Evolutionary conservation across 2,113 vertebrate genomes (phyloP).

Genomic region (Panthera leo): DNA sequence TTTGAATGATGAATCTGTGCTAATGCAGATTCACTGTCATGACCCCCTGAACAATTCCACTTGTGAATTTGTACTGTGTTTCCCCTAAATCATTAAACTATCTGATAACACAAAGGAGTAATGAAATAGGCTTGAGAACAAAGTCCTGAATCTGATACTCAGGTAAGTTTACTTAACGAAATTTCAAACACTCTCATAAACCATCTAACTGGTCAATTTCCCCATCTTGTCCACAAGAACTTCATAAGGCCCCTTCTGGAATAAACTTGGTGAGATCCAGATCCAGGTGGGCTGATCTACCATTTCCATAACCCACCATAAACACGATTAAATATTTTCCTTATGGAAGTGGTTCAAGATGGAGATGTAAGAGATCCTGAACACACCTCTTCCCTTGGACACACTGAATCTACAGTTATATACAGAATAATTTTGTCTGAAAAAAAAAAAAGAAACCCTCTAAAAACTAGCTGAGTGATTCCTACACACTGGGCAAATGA

Average conservation of each 20-base stretch:
- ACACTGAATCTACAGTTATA: neutral
- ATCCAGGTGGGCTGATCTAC: neutral
- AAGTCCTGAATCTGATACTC: neutral
- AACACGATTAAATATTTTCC: neutral
- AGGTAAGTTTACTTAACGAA: neutral
- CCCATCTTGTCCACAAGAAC: neutral
- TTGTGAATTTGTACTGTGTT: neutral
- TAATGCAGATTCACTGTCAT: neutral
- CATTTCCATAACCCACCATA: neutral
- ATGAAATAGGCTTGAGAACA: neutral
- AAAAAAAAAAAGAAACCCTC: neutral
- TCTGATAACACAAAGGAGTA: neutral
- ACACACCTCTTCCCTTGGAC: neutral
- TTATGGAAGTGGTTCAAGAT: neutral
- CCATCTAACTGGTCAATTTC: neutral
- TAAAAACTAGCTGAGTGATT: neutral
- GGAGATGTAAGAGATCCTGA: neutral
- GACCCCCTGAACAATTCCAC: accelerated
- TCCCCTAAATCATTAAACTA: neutral
- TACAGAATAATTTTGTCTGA: neutral
- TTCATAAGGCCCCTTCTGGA: neutral
- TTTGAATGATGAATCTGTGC: neutral
- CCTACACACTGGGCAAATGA: neutral
- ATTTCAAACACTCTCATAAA: neutral
- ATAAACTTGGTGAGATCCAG: neutral